These are phyloP conservation scores for Carduelis carduelis DNA, from an alignment of 2,797 vertebrate species.

Conservation along the genomic window DNA sequence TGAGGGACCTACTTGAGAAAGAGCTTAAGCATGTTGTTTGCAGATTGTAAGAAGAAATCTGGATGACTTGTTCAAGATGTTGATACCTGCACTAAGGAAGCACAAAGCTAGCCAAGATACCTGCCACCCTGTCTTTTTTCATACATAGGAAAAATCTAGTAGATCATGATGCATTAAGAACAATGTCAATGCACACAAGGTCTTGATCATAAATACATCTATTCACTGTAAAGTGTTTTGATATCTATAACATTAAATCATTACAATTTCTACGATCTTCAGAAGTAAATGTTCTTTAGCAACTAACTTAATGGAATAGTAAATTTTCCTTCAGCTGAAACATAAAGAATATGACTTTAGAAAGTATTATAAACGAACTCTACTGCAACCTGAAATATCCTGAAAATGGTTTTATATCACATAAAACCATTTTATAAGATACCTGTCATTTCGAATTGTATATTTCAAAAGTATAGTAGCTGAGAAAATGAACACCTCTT, in stretches of 20 bases:
- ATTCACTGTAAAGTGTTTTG: neutral
- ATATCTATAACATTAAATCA: neutral
- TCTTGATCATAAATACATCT: neutral
- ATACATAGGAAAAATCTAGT: neutral
- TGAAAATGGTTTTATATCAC: neutral
- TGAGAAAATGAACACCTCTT: conserved; percentile 17
- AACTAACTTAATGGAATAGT: neutral
- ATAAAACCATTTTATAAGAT: neutral
- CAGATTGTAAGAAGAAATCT: neutral
- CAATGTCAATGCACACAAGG: neutral
- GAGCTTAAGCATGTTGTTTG: neutral
- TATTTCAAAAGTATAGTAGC: neutral
- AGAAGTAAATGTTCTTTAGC: neutral
- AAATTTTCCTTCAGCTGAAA: conserved; percentile 4
- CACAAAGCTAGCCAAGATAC: neutral
- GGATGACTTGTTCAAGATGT: neutral
- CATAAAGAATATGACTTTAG: neutral
- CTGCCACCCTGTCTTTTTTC: neutral
- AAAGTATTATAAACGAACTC: neutral
- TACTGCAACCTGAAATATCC: neutral
- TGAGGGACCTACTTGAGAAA: neutral
- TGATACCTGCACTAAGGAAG: neutral
- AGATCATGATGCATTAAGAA: neutral
- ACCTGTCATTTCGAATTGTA: neutral
- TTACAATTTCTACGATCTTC: neutral